Evolutionary conservation across 2,113 vertebrate species (phyloP).

Genomic region (Albula glossodonta): DNA sequence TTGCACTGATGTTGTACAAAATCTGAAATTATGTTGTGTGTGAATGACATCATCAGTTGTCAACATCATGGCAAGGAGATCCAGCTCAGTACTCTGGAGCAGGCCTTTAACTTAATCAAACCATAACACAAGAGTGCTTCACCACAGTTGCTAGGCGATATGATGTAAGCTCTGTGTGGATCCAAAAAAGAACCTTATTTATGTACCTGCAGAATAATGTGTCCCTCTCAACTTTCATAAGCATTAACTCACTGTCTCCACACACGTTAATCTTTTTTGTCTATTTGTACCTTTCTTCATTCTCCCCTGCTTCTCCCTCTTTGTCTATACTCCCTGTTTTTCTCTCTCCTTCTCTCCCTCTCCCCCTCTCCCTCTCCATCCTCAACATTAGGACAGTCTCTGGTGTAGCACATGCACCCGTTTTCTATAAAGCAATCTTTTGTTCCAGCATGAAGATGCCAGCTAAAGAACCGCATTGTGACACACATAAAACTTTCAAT

Average conservation of each 20-base stretch:
- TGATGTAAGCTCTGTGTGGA: background rate
- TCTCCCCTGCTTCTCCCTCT: background rate
- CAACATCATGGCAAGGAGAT: background rate
- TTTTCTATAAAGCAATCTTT: background rate
- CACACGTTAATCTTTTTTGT: background rate
- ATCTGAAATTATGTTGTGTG: background rate
- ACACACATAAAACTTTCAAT: conserved; percentile 12
- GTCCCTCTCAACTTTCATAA: background rate
- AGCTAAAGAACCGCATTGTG: background rate
- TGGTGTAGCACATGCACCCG: background rate
- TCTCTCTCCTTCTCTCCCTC: background rate
- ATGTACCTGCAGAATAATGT: background rate
- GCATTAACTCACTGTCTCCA: background rate
- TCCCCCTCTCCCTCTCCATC: background rate
- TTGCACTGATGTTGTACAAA: background rate
- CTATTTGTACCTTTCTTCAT: background rate
- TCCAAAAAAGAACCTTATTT: background rate
- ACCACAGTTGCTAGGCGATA: background rate
- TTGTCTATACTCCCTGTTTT: background rate
- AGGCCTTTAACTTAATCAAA: background rate
- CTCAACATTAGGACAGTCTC: background rate
- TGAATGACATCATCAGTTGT: background rate
- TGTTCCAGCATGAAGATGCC: background rate
- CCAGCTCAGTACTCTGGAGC: background rate
- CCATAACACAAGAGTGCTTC: background rate